phyloP scores from a whole-genome alignment of 2,113 vertebrate species.

The Saccopteryx leptura region DNA sequence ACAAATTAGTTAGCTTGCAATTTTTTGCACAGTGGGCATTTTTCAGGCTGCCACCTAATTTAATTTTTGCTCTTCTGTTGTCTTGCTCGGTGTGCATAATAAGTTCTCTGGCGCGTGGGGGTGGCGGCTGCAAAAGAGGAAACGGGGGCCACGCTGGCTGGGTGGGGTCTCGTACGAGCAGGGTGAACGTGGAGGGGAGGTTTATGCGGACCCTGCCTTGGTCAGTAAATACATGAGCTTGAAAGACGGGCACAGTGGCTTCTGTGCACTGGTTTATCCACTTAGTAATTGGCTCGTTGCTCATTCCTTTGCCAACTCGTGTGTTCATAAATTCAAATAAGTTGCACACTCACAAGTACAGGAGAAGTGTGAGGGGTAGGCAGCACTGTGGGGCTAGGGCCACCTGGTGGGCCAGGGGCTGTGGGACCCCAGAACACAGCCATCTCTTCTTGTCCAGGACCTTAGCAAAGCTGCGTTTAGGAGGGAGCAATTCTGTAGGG shows the following conservation, averaged over 20 bases:
- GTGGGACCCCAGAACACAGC: not conserved
- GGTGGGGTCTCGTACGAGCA: fast-evolving
- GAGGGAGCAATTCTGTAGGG: not conserved
- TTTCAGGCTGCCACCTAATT: conserved; percentile 47
- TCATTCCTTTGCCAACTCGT: fast-evolving
- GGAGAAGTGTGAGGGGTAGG: fast-evolving
- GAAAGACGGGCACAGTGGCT: fast-evolving
- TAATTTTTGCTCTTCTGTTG: conserved; percentile 56
- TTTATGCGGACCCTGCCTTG: fast-evolving
- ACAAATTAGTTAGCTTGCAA: not conserved
- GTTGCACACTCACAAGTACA: fast-evolving
- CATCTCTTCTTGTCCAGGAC: fast-evolving
- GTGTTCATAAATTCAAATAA: fast-evolving
- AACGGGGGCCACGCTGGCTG: fast-evolving
- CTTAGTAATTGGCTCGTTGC: fast-evolving
- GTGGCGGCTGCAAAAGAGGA: not conserved
- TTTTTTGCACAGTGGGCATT: conserved; percentile 62
- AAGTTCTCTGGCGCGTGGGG: not conserved
- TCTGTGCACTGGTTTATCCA: fast-evolving
- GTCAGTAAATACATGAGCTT: fast-evolving
- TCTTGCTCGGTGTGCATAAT: conserved; percentile 53
- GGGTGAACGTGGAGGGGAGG: fast-evolving
- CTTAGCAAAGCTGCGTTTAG: fast-evolving
- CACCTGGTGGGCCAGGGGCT: not conserved
- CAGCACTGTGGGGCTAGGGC: fast-evolving